Evolutionary conservation across 2,797 vertebrate species (phyloP), one percentile per base, ranked within the genome.

Genomic region (Nasua narica): DNA sequence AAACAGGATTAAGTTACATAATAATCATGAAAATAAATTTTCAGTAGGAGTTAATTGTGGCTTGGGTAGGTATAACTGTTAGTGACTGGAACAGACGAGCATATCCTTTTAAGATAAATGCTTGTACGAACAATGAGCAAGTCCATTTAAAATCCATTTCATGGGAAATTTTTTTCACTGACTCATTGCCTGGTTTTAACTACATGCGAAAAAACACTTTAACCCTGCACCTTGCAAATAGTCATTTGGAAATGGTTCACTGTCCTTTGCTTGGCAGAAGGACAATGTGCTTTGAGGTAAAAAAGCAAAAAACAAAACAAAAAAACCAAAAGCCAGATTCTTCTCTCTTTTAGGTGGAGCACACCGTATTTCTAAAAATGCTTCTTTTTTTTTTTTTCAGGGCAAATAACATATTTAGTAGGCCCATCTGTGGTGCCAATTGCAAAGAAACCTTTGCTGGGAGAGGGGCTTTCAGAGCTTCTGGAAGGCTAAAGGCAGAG

Each of bases 71-170:
- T 98, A 97, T 96, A 98, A 98, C 97, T 84, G 96, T 72, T 98
- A 98, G 93, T 29, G 1, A 97, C 93, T 97, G 96, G 98, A 98
- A 98, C 95, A 92, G 98, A 98, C 97, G 88, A 97, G 94, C 96
- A 96, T 95, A 94, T 97, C 78, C 92, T 98, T 96, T 97, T 89
- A 97, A 98, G 90, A 97, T 95, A 97, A 98, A 96, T 12, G 74
- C 97, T 98, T 98, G 96, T 98, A 93, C 7, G 62, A 98, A 87
- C 92, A 98, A 98, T 93, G 97, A 98, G 95, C 95, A 97, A 98
- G 97, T 94, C 95, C 97, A 96, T 96, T 96, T 98, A 97, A 97
- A 98, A 97, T 93, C 96, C 92, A 97, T 98, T 98, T 98, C 81
- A 96, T n/a, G 92, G 95, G 56, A 96, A 97, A 81, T 95, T 98